Percentiles rank a stretch among this genome's conserved stretches.
phyloP scores from a whole-genome alignment of 1,140 invertebrate species.

The Ips typographus region DNA sequence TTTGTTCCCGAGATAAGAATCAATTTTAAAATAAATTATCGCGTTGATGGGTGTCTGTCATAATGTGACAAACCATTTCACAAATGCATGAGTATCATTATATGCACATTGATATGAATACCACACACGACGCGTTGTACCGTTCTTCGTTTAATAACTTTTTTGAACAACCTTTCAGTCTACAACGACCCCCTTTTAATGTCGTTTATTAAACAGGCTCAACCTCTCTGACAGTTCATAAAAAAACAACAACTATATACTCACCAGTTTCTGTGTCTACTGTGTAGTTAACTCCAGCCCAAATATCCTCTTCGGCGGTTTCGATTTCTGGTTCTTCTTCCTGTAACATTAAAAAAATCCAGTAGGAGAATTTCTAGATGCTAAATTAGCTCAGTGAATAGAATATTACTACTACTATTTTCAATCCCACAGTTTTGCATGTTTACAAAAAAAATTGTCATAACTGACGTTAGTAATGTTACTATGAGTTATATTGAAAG shows the following conservation, averaged over 20 bases:
- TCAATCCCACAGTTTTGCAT: too few relatives aligned
- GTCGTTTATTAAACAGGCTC: too few relatives aligned
- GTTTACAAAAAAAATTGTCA: too few relatives aligned
- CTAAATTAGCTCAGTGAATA: too few relatives aligned
- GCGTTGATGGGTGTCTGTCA: constrained; percentile 27
- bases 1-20: constrained; percentile 3
- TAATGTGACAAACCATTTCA: constrained; percentile 33
- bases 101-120: constrained; percentile 30
- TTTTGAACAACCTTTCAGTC: too few relatives aligned
- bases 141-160: not conserved
- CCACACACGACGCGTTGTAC: constrained; percentile 23
- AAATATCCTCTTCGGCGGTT: constrained; percentile 59
- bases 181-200: too few relatives aligned
- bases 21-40: constrained; percentile 27
- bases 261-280: constrained; percentile 87
- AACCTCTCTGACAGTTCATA: too few relatives aligned
- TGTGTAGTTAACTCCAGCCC: constrained; percentile 76
- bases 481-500: too few relatives aligned
- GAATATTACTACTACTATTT: too few relatives aligned
- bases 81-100: constrained; percentile 26
- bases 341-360: constrained; percentile 21
- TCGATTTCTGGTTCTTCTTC: constrained; percentile 34
- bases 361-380: too few relatives aligned
- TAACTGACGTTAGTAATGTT: too few relatives aligned
- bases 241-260: constrained; percentile 15